phyloP scores from a whole-genome alignment of 2,797 vertebrate species.

The Ptychadena robeensis region DNA sequence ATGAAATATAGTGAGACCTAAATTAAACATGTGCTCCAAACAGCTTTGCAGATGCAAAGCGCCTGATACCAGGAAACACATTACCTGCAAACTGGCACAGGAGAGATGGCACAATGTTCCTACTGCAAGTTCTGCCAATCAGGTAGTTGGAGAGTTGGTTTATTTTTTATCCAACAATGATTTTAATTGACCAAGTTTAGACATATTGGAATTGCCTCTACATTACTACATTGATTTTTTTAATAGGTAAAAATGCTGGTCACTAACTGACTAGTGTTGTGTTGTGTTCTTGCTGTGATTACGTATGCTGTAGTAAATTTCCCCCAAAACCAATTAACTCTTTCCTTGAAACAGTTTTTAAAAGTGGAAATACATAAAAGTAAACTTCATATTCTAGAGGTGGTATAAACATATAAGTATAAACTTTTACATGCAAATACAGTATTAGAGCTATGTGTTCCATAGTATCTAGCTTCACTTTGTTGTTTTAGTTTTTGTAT shows the following conservation, averaged over 20 bases:
- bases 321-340: neutral
- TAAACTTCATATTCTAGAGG: too few species aligned
- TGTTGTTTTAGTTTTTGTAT: too few species aligned
- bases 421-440: too few species aligned
- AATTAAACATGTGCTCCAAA: constrained; percentile 71
- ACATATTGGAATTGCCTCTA: neutral
- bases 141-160: neutral
- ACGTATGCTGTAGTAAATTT: neutral
- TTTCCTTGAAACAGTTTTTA: neutral
- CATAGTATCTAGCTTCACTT: too few species aligned
- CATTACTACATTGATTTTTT: neutral
- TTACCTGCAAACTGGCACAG: constrained; percentile 66
- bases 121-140: constrained; percentile 29
- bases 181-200: neutral
- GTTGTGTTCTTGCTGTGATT: neutral
- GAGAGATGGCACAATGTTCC: constrained; percentile 60
- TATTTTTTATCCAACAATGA: constrained; percentile 2
- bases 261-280: neutral
- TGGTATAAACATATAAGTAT: too few species aligned
- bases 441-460: too few species aligned
- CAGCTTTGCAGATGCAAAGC: constrained; percentile 68
- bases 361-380: too few species aligned
- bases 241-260: neutral
- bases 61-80: constrained; percentile 69
- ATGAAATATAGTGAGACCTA: constrained; percentile 73